Evolutionary conservation across 2,797 vertebrate genomes (phyloP), one percentile per base, ranked within the genome.

Genomic region (Sarcoramphus papa): DNA sequence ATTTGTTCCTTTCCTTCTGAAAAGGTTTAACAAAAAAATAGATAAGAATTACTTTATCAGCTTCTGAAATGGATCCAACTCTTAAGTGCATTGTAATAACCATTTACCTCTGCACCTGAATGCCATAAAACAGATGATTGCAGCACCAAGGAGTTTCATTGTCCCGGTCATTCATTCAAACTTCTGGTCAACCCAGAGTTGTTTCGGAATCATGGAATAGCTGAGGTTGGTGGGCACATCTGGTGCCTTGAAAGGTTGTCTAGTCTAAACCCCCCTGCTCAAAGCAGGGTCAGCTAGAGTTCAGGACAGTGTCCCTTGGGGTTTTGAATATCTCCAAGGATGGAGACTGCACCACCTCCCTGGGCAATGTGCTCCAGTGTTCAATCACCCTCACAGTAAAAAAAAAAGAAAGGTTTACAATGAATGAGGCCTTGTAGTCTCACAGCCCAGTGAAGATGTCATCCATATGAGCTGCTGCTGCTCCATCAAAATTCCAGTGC

Each of bases 61-160:
- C 88, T 95, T 74, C 86, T 96, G 95, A 96, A 95, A 88, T 65
- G 11, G 50, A 69, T 95, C 95, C 94, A 97, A 8, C 76, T 84
- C 73, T 90, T 95, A 95, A 96, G 95, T 95, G 94, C 91, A 56
- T 67, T 85, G 81, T 94, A 92, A 94, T 91, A 91, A 91, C 63
- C 60, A 23, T 96, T 96, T 82, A 95, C 95, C 91, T 95, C 90
- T 97, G 91, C 57, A 91, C 95, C 63, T 8, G 12, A 78, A 54
- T 69, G 70, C 90, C 88, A 93, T 97, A 96, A 96, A 95, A 10
- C 74, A 92, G 67, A 81, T 56, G 2, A 86, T 86, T 95, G 87
- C 81, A 90, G 75, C 85, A 91, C 75, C 81, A 80, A 92, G 86
- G 92, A 94, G 13, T 92, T 93, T 92, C 64, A 77, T 91, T 94